phyloP scores from a whole-genome alignment of 2,797 vertebrate species.

The Brachyalestes nurse region DNA sequence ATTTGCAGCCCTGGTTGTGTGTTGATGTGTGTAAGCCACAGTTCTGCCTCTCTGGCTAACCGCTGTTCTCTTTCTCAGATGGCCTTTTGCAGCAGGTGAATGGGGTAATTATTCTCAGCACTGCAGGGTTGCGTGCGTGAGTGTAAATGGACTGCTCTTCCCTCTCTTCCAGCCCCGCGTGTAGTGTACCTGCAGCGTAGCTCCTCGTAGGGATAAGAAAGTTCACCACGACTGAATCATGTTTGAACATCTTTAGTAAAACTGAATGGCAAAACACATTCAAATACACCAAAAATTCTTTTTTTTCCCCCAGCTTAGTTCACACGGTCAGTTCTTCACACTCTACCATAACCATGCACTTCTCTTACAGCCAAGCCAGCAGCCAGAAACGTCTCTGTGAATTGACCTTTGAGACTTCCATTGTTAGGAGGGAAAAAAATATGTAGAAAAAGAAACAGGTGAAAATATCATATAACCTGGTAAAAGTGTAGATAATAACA shows the following conservation, averaged over 20 bases:
- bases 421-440: too few relatives aligned
- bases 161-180: slow-evolving; percentile 84
- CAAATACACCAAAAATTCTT: neutral
- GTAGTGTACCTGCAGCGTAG: slow-evolving; percentile 91
- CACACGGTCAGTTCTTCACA: neutral
- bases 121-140: slow-evolving; percentile 98
- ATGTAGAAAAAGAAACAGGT: too few relatives aligned
- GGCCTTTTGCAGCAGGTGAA: slow-evolving; percentile 96
- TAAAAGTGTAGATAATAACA: too few relatives aligned
- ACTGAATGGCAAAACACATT: neutral
- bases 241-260: neutral
- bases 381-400: too few relatives aligned
- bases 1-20: slow-evolving; percentile 43
- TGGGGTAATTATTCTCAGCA: slow-evolving; percentile 98
- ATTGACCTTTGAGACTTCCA: too few relatives aligned
- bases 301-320: too few relatives aligned
- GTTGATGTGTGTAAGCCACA: slow-evolving; percentile 60
- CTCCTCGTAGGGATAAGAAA: slow-evolving; percentile 40
- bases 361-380: too few relatives aligned
- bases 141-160: slow-evolving; percentile 96
- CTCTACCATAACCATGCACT: too few relatives aligned
- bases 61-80: slow-evolving; percentile 99
- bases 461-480: too few relatives aligned
- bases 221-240: neutral
- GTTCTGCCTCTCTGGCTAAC: slow-evolving; percentile 81